phyloP scores from a whole-genome alignment of 2,888 invertebrate species.

The Acleris emargana region DNA sequence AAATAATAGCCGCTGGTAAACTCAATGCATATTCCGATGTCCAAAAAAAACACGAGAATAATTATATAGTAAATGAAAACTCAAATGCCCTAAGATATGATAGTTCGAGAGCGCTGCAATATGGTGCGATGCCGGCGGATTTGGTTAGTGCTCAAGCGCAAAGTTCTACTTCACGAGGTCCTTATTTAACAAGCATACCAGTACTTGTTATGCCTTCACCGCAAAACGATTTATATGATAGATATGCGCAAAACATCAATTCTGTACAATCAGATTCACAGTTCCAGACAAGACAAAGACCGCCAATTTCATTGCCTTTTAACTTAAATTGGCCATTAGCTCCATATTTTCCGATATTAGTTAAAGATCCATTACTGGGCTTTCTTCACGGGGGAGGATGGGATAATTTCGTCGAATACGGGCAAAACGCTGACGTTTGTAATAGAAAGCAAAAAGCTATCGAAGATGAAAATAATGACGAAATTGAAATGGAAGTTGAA shows the following conservation, averaged over 20 bases:
- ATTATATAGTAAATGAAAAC: constrained; percentile 46
- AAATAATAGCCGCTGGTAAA: constrained; percentile 68
- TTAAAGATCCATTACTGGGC: constrained; percentile 82
- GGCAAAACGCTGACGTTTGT: constrained; percentile 82
- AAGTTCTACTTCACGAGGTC: constrained; percentile 41
- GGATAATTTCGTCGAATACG: constrained; percentile 83
- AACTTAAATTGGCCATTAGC: constrained; percentile 79
- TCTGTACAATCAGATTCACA: constrained; percentile 46
- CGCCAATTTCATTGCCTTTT: constrained; percentile 52
- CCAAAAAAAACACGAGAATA: constrained; percentile 49
- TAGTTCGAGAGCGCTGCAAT: constrained; percentile 45
- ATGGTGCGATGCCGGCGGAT: constrained; percentile 36
- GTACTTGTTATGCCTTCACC: constrained; percentile 58
- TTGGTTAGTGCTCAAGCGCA: constrained; percentile 36
- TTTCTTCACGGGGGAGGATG: constrained; percentile 78
- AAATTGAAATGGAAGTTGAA: constrained; percentile 35
- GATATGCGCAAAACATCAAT: constrained; percentile 46
- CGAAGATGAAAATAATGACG: constrained; percentile 34
- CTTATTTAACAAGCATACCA: constrained; percentile 65
- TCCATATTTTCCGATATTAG: constrained; percentile 80
- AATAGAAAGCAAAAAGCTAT: constrained; percentile 63
- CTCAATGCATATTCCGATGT: constrained; percentile 48
- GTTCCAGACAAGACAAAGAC: constrained; percentile 59
- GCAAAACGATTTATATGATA: constrained; percentile 45
- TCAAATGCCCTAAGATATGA: constrained; percentile 38